Percentiles rank a stretch among this genome's conserved stretches.
Conservation (phyloP, 2,888 invertebrate species). For the Synergus umbraculus region DNA sequence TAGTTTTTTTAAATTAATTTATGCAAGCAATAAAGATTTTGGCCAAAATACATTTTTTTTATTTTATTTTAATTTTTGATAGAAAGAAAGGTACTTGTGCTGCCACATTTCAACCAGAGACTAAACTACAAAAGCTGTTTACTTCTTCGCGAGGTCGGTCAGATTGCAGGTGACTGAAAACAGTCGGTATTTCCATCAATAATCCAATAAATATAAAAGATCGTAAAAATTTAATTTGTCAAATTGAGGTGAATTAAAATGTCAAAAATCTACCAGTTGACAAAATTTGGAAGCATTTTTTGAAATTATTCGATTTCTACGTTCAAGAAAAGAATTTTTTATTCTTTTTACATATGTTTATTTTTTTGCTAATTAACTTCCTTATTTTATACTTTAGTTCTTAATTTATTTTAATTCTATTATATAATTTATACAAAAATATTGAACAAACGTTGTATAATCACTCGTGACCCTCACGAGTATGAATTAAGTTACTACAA, state of each 20-base stretch:
- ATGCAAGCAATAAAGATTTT: too few relatives aligned
- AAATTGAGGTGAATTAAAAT: not conserved
- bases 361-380: too few relatives aligned
- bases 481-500: not conserved
- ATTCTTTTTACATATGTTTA: too few relatives aligned
- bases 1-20: constrained; percentile 18
- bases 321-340: not conserved
- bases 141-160: constrained; percentile 7
- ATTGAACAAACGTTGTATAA: too few relatives aligned
- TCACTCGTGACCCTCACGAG: not conserved
- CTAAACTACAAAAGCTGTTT: constrained; percentile 11
- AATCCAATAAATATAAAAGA: not conserved
- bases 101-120: not conserved
- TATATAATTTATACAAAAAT: too few relatives aligned
- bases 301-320: not conserved
- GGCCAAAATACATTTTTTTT: not conserved
- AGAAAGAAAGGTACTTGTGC: not conserved
- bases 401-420: too few relatives aligned
- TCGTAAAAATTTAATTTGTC: not conserved
- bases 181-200: constrained; percentile 3
- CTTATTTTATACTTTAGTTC: too few relatives aligned
- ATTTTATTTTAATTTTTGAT: not conserved
- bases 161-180: not conserved
- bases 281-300: not conserved
- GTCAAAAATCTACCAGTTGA: not conserved